A percentile compares a stretch with the other conserved stretches of the same genome.
phyloP scores from a whole-genome alignment of 2,888 invertebrate genomes.

The Micoletzkya japonica region DNA sequence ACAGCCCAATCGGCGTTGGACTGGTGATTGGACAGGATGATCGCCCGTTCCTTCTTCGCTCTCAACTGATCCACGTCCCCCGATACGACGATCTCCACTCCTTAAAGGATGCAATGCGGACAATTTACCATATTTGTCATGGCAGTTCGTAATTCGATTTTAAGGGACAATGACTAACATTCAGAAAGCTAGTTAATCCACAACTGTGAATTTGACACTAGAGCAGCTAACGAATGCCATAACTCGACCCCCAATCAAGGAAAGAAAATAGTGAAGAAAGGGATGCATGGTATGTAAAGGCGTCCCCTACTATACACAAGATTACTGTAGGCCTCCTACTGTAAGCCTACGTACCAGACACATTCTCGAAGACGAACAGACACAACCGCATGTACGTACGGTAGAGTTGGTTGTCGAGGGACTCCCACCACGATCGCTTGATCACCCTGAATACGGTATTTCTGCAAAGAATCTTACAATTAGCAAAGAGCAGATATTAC shows the following conservation, averaged over 20 bases:
- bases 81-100: slow-evolving; percentile 33
- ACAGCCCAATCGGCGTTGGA: slow-evolving; percentile 59
- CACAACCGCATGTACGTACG: slow-evolving; percentile 52
- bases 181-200: too few relatives aligned
- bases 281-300: too few relatives aligned
- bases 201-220: too few relatives aligned
- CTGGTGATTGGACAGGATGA: slow-evolving; percentile 59
- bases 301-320: too few relatives aligned
- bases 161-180: too few relatives aligned
- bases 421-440: slow-evolving; percentile 29
- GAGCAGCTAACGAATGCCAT: too few relatives aligned
- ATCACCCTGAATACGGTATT: slow-evolving; percentile 34
- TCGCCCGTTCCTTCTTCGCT: slow-evolving; percentile 37
- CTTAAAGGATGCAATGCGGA: slow-evolving; percentile 1
- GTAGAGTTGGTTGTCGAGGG: slow-evolving; percentile 54
- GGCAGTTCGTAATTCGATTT: neutral
- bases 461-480: too few relatives aligned
- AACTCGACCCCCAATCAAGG: too few relatives aligned
- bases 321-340: too few relatives aligned
- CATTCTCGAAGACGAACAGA: slow-evolving; percentile 59
- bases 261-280: too few relatives aligned
- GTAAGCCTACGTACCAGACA: slow-evolving; percentile 48
- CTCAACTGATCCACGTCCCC: slow-evolving; percentile 43
- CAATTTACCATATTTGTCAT: neutral
- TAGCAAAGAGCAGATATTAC: too few relatives aligned